These are phyloP conservation scores for Lucilia cuprina DNA, from an alignment of 1,140 invertebrate species.

Conservation along the genomic window DNA sequence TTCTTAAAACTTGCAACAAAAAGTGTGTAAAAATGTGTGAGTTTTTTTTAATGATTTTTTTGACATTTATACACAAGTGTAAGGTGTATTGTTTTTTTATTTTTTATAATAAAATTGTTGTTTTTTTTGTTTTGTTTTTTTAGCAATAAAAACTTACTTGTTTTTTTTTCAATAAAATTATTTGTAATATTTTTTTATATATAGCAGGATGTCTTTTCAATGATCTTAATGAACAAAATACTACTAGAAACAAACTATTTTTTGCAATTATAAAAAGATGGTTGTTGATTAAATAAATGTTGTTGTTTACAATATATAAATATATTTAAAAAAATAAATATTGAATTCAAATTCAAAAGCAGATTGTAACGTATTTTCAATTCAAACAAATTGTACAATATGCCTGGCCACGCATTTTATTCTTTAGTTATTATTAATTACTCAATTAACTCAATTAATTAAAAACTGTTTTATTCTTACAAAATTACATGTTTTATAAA, in stretches of 20 bases:
- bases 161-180: background rate
- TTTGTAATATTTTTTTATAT: background rate
- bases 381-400: conserved; percentile 37
- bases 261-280: background rate
- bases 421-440: background rate
- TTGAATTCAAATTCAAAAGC: conserved; percentile 25
- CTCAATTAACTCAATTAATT: background rate
- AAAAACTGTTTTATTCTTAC: background rate
- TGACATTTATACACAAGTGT: conserved; percentile 17
- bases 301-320: conserved; percentile 12
- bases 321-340: background rate
- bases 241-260: conserved; percentile 26
- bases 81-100: background rate
- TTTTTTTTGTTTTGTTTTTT: background rate
- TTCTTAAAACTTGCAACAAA: background rate
- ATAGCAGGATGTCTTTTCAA: conserved; percentile 21
- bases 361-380: conserved; percentile 25
- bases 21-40: background rate
- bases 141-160: conserved; percentile 29
- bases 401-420: conserved; percentile 60
- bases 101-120: background rate
- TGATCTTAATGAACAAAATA: conserved; percentile 6
- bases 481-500: background rate
- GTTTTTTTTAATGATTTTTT: background rate
- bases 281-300: background rate